Evolutionary conservation across 2,113 vertebrate species (phyloP), one percentile per base, ranked within the genome.

Genomic region (Lycocorax pyrrhopterus): DNA sequence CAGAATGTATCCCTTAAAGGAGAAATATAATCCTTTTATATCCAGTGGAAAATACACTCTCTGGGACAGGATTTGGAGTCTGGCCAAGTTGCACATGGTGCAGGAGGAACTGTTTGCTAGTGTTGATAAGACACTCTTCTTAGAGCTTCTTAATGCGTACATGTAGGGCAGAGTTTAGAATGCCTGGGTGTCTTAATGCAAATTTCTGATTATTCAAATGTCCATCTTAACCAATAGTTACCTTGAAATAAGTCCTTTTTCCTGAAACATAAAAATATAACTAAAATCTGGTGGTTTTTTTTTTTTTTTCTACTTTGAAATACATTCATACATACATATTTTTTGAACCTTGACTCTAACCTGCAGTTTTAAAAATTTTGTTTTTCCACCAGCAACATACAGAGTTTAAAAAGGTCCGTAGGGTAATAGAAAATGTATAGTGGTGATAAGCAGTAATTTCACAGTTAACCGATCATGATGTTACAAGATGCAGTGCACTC

Each of bases 401-500:
- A 56, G 82, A 79, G 20, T 71, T 76, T 86, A 35, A 80, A 91
- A 95, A 95, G 67, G 94, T 94, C 96, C 67, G 30, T 77, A 90
- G 93, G 87, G 94, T 96, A 96, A 95, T 96, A 92, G 87, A 90
- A 96, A 96, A 95, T 80, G 93, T 93, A 80, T 93, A 92, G 85
- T 81, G 35, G 92, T 71, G 90, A 96, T 96, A 95, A 96, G 93
- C 58, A 92, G 82, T 94, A 96, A 97, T 96, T 96, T 96, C 94
- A 95, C 94, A 95, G 89, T 94, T 94, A 94, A 80, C 91, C 39
- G 87, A 86, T 94, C 82, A 74, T 74, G 72, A 71, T 96, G 92
- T 80, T 94, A 81, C n/a, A 73, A 92, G 95, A 93, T 96, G 78
- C 87, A 89, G 35, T 41, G 58, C 60, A 83, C 44, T 7, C 39